Base-by-base conservation (phyloP, 1,140 invertebrate genomes). In the Coenobita brevimanus region DNA sequence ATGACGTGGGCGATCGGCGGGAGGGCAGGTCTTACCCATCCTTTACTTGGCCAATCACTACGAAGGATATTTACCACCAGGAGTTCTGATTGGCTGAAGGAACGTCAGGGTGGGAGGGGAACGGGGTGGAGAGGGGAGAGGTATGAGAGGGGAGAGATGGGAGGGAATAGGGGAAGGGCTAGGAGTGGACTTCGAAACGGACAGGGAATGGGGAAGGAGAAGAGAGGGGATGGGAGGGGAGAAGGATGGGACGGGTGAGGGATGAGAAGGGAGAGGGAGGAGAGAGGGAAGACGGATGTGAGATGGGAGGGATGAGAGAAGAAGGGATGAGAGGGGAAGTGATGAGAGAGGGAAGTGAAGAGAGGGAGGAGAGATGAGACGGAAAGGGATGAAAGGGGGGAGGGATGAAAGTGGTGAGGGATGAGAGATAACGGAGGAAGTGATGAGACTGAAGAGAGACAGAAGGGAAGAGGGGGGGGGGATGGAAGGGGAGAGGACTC, bases 1-100 rank as follows among this genome's bases (percentile, higher is more conserved):
- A 83, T 83, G 82, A 82, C 81, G 82, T 50, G 71, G 67, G 43
- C 75, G 82, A 83, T 83, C 75, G 82, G 57, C 60, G 60, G 21
- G 46, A 24, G 50, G 73, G 46, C 13, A 50, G 38, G 69, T 27
- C 60, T 38, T n/a, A 8, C 24, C 36, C 60, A 27, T 10, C 38
- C n/a, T 41, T 67, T 17, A 64, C n/a, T 64, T 27, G 43, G 24
- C 80, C 80, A 82, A 82, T 69, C 60, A 82, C 60, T 60, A 67
- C 33, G 21, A 13, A 2, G 80, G 60, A 82, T 82, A 38, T 24
- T 24, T 24, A 46, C 21, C 43, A 27, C 17, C 24, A 17, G 17
- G 15, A 46, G 60, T 36, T 82, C 50, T 69, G 54, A 33, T 82
- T 67, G 80, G 80, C 46, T 38, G 21, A 41, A 36, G n/a, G 60